Conservation (phyloP, 2,113 vertebrate species). For the Labeo rohita region DNA sequence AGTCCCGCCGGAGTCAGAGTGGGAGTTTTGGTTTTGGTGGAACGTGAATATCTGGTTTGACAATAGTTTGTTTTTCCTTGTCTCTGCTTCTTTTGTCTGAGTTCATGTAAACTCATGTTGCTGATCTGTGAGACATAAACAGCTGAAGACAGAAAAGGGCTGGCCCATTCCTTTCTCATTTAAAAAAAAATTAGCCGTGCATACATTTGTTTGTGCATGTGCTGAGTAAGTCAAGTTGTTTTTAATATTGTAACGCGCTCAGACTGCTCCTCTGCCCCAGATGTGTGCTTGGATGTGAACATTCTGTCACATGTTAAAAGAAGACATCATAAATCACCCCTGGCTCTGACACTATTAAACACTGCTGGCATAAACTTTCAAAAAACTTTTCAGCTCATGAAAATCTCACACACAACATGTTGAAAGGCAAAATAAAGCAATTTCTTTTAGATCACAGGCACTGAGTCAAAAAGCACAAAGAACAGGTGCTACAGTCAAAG, state of each 20-base stretch:
- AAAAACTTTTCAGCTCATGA: neutral
- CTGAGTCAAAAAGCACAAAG: neutral
- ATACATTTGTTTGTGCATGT: slow-evolving; percentile 12
- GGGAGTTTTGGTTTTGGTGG: slow-evolving; percentile 36
- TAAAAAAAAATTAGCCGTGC: neutral
- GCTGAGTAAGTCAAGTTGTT: slow-evolving; percentile 24
- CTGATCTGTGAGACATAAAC: slow-evolving; percentile 52
- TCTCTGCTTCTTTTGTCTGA: slow-evolving; percentile 47
- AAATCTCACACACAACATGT: slow-evolving; percentile 12
- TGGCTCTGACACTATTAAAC: slow-evolving; percentile 28
- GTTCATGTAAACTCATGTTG: slow-evolving; percentile 55
- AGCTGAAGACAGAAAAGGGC: slow-evolving; percentile 29
- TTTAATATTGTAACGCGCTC: slow-evolving; percentile 30
- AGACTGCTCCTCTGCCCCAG: slow-evolving; percentile 16
- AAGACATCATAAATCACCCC: neutral
- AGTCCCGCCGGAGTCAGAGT: slow-evolving; percentile 30
- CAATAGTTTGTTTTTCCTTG: slow-evolving; percentile 55
- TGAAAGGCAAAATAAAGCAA: slow-evolving; percentile 21
- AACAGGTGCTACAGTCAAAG: slow-evolving; percentile 28
- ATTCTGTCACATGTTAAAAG: slow-evolving; percentile 48
- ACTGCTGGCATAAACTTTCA: slow-evolving; percentile 3
- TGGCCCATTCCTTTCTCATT: slow-evolving; percentile 27
- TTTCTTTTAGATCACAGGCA: neutral
- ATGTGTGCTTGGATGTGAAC: slow-evolving; percentile 46
- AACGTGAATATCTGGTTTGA: slow-evolving; percentile 61